Conservation (phyloP, 2,797 vertebrate species). For the Chiroxiphia lanceolata region DNA sequence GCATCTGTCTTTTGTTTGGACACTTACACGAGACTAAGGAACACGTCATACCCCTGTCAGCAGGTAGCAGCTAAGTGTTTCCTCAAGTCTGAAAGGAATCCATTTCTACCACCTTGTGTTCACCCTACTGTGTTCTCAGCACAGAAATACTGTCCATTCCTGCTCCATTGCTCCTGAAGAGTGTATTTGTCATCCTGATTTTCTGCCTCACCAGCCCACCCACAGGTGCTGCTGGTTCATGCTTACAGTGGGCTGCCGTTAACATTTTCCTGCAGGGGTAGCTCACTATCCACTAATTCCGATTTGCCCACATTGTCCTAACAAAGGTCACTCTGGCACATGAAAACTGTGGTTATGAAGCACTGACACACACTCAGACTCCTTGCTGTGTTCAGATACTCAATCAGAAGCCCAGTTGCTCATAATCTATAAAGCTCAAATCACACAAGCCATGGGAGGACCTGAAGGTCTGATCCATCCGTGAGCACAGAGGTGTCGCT, state of each 20-base stretch:
- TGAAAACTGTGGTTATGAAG: not conserved
- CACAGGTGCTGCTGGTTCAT: not conserved
- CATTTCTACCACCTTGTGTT: not conserved
- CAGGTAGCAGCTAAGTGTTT: not conserved
- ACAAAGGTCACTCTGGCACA: not conserved
- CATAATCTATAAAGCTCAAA: not conserved
- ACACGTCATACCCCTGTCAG: fast-evolving
- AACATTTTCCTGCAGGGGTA: not conserved
- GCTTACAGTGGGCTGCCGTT: not conserved
- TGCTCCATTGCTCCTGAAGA: not conserved
- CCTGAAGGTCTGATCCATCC: not conserved
- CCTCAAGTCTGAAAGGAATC: not conserved
- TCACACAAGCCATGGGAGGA: not conserved
- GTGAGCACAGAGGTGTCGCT: not conserved
- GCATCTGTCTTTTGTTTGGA: not conserved
- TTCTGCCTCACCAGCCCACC: not conserved
- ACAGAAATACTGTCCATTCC: fast-evolving
- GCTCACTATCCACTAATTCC: not conserved
- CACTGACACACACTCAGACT: not conserved
- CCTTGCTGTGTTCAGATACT: not conserved
- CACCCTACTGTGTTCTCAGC: not conserved
- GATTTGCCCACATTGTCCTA: not conserved
- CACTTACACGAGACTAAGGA: not conserved
- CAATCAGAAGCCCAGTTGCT: not conserved
- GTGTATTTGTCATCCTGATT: not conserved